Evolutionary conservation across 1,140 invertebrate genomes (phyloP), one percentile per base, ranked within the genome.

Genomic region (Panagrolaimus sp.): DNA sequence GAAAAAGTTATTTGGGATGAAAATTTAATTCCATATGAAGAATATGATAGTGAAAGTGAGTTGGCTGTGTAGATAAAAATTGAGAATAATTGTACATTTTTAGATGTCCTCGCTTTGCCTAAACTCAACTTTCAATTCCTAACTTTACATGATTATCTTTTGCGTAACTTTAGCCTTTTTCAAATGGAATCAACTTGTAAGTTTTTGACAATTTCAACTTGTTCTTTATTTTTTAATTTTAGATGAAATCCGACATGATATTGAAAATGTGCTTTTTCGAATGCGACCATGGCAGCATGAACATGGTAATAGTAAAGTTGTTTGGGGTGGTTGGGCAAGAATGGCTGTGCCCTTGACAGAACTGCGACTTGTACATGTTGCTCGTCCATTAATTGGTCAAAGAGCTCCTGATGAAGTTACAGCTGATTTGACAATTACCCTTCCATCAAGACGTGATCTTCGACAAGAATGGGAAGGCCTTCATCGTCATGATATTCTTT

Each of bases 1-100:
- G 96, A 99, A 83, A 89, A 93, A 63, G 90, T 98, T 10, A 96
- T 99, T 75, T 99, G 96, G 96, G 93, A 99, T 85, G 94, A 98
- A 83, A 98, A 96, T 82, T 89, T 98, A 43, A 95, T 99, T 0
- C 96, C 96, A 0, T 92, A 91, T 0, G 94, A 98, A 78, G 96
- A 95, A 84, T 97, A 92, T 85, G 93, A 91, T 65, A 93, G 93
- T 0, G 94, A 98, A 84, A 92, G 84, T 85, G 70, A 72, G 71
- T 70, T 74, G 17, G 28, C 44, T n/a, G n/a, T n/a, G n/a, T n/a
- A n/a, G n/a, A n/a, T n/a, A n/a, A n/a, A n/a, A n/a, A n/a, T n/a
- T n/a, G n/a, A n/a, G n/a, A n/a, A n/a, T 64, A 64, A 70, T 76
- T n/a, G 6, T 43, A 5, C 24, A 4, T 12, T 75, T 72, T 44